Conservation (phyloP, 2,797 vertebrate species). For the Micrastur ruficollis region DNA sequence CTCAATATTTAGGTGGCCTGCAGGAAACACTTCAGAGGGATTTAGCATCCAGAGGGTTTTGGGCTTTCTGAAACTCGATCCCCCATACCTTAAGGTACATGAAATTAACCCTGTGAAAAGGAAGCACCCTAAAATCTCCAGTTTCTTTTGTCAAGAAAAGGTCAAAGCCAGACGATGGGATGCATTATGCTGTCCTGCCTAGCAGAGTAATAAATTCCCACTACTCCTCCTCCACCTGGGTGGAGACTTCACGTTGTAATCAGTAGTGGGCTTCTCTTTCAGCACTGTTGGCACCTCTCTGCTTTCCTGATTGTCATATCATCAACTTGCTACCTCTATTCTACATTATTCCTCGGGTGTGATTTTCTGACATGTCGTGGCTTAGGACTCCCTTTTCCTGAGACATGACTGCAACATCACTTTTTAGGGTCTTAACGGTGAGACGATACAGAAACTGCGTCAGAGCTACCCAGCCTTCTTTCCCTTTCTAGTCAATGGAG, state of each 20-base stretch:
- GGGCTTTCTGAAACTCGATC: not conserved
- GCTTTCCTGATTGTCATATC: not conserved
- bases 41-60: not conserved
- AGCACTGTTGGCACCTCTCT: not conserved
- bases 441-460: no score
- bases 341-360: not conserved
- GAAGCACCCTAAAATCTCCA: not conserved
- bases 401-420: not conserved
- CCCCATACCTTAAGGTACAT: not conserved
- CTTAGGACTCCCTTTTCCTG: not conserved
- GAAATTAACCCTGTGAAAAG: not conserved
- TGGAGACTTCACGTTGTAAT: not conserved
- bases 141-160: not conserved
- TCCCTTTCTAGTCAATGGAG: not conserved
- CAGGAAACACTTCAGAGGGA: not conserved
- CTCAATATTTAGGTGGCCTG: not conserved
- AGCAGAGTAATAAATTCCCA: not conserved
- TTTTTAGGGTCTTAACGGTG: not conserved
- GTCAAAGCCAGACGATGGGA: fast-evolving
- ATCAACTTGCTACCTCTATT: not conserved
- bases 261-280: not conserved
- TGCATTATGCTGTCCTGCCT: not conserved
- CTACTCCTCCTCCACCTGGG: not conserved
- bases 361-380: not conserved
- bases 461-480: not conserved